Base-by-base conservation (phyloP, 2,888 invertebrate species). In the Leptinotarsa rubiginosa region DNA sequence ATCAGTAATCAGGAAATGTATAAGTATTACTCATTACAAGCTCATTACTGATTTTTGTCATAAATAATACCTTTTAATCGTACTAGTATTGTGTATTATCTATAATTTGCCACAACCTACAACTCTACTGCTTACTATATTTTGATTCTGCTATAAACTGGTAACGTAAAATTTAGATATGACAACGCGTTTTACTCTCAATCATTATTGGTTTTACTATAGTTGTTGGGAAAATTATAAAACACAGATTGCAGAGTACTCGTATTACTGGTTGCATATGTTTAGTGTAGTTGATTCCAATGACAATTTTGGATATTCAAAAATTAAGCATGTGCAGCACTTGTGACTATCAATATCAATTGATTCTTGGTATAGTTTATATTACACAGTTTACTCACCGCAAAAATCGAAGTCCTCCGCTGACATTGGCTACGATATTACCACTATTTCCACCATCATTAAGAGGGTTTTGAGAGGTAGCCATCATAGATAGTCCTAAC, bases 341-440 rank as follows among this genome's bases (percentile, higher is more conserved):
- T 50, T 50, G n/a, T 50, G 31, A 31, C 50, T 16, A 16, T n/a
- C n/a, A 50, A 50, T n/a, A 12, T 50, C 50, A 50, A n/a, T 1
- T 50, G 50, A 68, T 52, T 68, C 31, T 4, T 12, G 10, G 18
- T 18, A 52, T 22, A n/a, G 12, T 41, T 41, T 41, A 31, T 52
- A 74, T 20, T 56, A 7, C 3, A 20, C 7, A 18, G 3, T 18
- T 7, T 20, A 22, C 78, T 75, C 76, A 81, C 82, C 82, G 72
- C 22, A 80, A 66, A 76, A 82, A 82, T 70, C 82, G 65, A 25
- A 75, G 59, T 52, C 78, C 73, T n/a, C 80, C 80, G 16, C 74
- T 71, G 2, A 77, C 70, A 62, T 74, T 76, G 15, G 76, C 70
- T 10, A 77, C 62, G 20, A 77, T 67, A 22, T 75, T 73, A 69